Evolutionary conservation across 1,140 invertebrate genomes (phyloP).

Genomic region (Sweltsa coloradensis): DNA sequence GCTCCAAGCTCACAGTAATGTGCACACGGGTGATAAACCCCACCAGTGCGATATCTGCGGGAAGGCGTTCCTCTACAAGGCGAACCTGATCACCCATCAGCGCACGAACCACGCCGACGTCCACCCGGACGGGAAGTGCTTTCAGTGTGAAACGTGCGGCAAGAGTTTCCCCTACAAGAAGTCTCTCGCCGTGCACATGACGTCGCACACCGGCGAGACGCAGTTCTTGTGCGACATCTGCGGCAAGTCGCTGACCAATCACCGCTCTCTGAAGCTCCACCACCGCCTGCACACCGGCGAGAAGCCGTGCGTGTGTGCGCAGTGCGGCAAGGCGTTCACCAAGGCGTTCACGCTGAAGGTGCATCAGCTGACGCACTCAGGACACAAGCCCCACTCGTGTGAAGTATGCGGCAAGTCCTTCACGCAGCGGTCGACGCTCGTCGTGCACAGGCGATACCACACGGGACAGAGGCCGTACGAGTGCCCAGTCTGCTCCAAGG

Average conservation of each 20-base stretch:
- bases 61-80: conserved; percentile 45
- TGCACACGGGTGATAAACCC: conserved; percentile 46
- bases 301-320: conserved; percentile 28
- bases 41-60: conserved; percentile 43
- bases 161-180: conserved; percentile 53
- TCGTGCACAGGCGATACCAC: conserved; percentile 63
- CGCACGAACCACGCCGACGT: conserved; percentile 25
- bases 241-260: conserved; percentile 38
- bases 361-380: conserved; percentile 33
- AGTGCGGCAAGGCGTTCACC: conserved; percentile 31
- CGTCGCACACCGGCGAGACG: conserved; percentile 50
- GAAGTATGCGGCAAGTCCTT: conserved; percentile 59
- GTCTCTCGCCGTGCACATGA: conserved; percentile 62
- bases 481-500: conserved; percentile 52
- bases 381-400: conserved; percentile 37
- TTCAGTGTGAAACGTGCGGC: conserved; percentile 61
- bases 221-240: conserved; percentile 31
- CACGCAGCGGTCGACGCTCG: conserved; percentile 59
- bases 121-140: conserved; percentile 34
- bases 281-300: conserved; percentile 39
- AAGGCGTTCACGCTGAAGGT: conserved; percentile 62
- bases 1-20: conserved; percentile 4
- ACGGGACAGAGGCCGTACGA: conserved; percentile 64
- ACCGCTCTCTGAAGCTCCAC: conserved; percentile 39
- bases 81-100: conserved; percentile 32